These are phyloP conservation scores for Lordiphosa fenestrarum DNA, from an alignment of 2,888 invertebrate species.

Conservation along the genomic window DNA sequence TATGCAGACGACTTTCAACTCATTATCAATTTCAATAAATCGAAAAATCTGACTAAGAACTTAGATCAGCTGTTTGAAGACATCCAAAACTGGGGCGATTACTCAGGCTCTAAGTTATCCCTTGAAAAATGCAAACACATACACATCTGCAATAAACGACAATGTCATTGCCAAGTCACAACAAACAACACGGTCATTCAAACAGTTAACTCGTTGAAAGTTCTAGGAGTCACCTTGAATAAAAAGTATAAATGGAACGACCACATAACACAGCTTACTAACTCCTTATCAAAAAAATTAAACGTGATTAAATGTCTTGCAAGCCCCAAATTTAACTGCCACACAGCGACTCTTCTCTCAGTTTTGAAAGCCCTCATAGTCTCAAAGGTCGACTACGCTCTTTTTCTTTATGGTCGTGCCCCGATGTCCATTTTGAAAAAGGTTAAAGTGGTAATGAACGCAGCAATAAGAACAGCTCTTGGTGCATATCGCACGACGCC, in stretches of 20 bases:
- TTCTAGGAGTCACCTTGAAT: constrained; percentile 3
- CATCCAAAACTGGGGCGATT: constrained; percentile 7
- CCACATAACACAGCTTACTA: constrained; percentile 1
- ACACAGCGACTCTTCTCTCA: constrained; percentile 1
- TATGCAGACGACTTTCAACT: constrained; percentile 14
- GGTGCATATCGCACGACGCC: no score
- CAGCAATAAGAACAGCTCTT: no score
- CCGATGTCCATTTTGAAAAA: no score
- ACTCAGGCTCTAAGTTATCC: constrained; percentile 10
- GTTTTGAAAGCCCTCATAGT: no score
- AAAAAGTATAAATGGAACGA: constrained; percentile 3
- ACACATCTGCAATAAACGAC: neutral
- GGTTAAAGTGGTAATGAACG: no score
- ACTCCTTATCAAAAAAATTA: constrained; percentile 4
- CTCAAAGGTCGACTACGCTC: no score
- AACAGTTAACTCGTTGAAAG: constrained; percentile 6
- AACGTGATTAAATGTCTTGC: constrained; percentile 13
- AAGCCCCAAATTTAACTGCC: constrained; percentile 7
- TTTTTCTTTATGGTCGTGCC: no score
- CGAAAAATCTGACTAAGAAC: constrained; percentile 8
- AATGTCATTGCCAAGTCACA: neutral
- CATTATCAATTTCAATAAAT: neutral
- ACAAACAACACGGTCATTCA: neutral
- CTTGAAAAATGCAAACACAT: neutral
- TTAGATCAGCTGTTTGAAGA: constrained; percentile 5